A percentile compares a stretch with the other conserved stretches of the same genome.
phyloP scores from a whole-genome alignment of 2,888 invertebrate genomes.

The Julus scandinavius region DNA sequence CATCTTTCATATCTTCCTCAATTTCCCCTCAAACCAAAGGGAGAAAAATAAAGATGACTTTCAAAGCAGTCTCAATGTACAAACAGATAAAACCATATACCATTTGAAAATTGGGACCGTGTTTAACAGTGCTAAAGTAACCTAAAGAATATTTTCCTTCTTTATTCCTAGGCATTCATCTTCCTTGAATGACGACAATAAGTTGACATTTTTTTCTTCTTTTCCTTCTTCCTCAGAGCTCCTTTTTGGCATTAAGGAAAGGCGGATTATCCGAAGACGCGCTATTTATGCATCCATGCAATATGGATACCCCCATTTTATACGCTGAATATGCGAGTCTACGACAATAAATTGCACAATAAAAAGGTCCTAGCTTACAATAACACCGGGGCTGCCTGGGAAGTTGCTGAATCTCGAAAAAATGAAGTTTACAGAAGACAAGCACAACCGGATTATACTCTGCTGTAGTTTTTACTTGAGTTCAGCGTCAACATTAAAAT shows the following conservation, averaged over 20 bases:
- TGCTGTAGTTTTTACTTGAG: neutral
- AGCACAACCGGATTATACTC: neutral
- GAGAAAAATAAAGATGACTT: neutral
- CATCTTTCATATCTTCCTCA: slow-evolving; percentile 15
- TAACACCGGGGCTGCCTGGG: neutral
- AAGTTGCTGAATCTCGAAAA: neutral
- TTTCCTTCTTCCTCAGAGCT: neutral
- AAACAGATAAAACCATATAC: neutral
- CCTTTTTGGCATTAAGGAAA: neutral
- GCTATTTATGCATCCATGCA: neutral
- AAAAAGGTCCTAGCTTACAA: neutral
- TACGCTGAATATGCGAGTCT: neutral
- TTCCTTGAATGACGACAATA: neutral
- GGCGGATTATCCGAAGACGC: neutral
- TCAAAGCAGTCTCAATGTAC: slow-evolving; percentile 6
- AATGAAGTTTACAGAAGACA: neutral
- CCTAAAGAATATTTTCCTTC: slow-evolving; percentile 18
- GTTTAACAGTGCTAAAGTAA: slow-evolving; percentile 26
- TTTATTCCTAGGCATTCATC: neutral
- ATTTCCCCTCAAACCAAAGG: neutral
- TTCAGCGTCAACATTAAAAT: neutral
- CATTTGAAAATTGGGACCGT: slow-evolving; percentile 33
- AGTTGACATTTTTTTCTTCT: neutral
- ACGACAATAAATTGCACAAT: slow-evolving; percentile 24
- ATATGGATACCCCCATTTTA: neutral